These are phyloP conservation scores for Limulus polyphemus DNA, from an alignment of 2,888 invertebrate species.

Conservation along the genomic window DNA sequence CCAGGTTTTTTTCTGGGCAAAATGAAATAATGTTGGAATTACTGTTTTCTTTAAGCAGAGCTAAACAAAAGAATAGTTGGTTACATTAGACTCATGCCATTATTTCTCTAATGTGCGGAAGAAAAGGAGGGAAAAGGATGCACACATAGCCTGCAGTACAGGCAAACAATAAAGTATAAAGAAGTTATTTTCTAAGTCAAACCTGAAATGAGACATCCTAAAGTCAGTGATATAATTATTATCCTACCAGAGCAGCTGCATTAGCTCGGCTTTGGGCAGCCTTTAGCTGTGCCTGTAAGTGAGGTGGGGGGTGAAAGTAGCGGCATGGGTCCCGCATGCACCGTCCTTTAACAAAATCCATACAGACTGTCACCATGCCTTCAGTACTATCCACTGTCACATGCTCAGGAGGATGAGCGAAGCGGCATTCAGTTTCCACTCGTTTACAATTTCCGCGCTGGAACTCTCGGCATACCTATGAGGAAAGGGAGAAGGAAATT, in stretches of 20 bases:
- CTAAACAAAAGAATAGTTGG: too few species aligned
- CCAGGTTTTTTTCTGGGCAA: too few species aligned
- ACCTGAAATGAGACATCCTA: too few species aligned
- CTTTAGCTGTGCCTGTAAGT: slow-evolving; percentile 98
- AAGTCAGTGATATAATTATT: too few species aligned
- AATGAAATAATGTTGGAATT: too few species aligned
- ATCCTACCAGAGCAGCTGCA: slow-evolving; percentile 21
- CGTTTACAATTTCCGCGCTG: slow-evolving; percentile 97
- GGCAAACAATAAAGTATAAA: too few species aligned
- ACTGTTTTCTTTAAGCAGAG: too few species aligned
- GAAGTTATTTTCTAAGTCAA: too few species aligned
- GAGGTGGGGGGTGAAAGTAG: slow-evolving; percentile 99
- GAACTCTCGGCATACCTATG: slow-evolving; percentile 75
- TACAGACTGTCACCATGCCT: slow-evolving; percentile 98
- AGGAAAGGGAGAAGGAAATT: neutral
- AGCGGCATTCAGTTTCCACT: slow-evolving; percentile 94
- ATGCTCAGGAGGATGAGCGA: slow-evolving; percentile 94
- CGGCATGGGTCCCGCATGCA: slow-evolving; percentile 99
- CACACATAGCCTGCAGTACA: too few species aligned
- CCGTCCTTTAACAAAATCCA: slow-evolving; percentile 98
- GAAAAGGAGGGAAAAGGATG: too few species aligned
- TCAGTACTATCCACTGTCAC: slow-evolving; percentile 84
- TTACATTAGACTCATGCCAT: too few species aligned
- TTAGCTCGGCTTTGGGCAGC: slow-evolving; percentile 20
- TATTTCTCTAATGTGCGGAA: too few species aligned